phyloP scores from a whole-genome alignment of 2,113 vertebrate species.

The Psophia crepitans region DNA sequence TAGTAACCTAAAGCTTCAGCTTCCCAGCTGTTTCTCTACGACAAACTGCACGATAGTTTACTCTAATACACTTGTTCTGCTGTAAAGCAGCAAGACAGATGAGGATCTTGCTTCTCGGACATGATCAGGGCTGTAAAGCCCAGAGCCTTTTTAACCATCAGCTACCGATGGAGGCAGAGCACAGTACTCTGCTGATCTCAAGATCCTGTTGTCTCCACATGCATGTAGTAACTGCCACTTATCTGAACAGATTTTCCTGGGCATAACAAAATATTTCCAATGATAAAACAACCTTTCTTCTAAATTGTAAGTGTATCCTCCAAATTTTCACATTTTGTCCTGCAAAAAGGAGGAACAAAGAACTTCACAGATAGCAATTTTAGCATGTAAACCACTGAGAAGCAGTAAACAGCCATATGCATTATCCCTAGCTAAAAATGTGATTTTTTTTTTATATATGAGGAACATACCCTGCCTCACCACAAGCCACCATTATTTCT shows the following conservation, averaged over 20 bases:
- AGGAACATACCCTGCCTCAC: rapidly evolving
- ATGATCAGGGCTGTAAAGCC: background rate
- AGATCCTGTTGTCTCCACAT: background rate
- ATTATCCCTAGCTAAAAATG: background rate
- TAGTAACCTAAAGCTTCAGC: background rate
- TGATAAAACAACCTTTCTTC: background rate
- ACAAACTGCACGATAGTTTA: background rate
- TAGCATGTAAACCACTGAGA: background rate
- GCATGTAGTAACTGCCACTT: rapidly evolving
- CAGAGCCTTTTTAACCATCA: background rate
- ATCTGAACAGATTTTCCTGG: background rate
- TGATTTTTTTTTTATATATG: background rate
- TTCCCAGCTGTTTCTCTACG: background rate
- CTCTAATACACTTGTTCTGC: background rate
- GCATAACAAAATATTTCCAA: background rate
- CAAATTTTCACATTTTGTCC: background rate
- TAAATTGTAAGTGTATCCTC: background rate
- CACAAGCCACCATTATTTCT: background rate
- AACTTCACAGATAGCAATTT: background rate
- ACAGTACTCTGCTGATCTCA: background rate
- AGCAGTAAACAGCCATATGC: background rate
- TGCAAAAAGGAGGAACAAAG: background rate
- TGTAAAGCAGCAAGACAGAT: background rate
- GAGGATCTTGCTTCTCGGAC: background rate
- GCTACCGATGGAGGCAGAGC: background rate